phyloP scores from a whole-genome alignment of 2,797 vertebrate genomes.

The Anas flavirostris region DNA sequence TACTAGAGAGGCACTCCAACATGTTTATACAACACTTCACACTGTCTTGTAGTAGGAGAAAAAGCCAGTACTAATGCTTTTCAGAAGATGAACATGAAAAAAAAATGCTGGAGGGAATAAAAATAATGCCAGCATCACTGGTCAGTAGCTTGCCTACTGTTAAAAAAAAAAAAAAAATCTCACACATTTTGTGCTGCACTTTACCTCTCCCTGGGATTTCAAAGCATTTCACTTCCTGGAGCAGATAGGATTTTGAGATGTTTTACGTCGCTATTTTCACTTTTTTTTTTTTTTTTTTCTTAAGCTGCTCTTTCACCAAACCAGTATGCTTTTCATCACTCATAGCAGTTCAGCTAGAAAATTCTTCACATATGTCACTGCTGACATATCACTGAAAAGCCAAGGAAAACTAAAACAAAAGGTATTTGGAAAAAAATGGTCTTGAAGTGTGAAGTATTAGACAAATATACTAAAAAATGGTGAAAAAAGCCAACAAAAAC shows the following conservation, averaged over 20 bases:
- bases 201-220: background rate
- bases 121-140: background rate
- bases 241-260: background rate
- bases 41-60: constrained; percentile 26
- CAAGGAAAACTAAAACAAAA: background rate
- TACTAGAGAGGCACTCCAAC: constrained; percentile 30
- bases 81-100: constrained; percentile 29
- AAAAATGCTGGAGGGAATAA: background rate
- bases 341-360: background rate
- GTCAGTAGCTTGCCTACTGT: background rate
- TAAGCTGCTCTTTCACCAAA: background rate
- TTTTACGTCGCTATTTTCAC: background rate
- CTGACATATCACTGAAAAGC: background rate
- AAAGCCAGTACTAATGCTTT: constrained; percentile 35
- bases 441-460: background rate
- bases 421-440: background rate
- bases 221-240: background rate
- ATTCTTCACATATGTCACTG: background rate
- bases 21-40: constrained; percentile 41
- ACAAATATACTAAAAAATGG: background rate
- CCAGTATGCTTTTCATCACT: background rate
- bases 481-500: background rate
- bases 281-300: background rate
- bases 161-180: background rate
- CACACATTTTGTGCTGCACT: background rate